These are phyloP conservation scores for Ctenomys sociabilis DNA, from an alignment of 2,113 vertebrate genomes.

Conservation along the genomic window DNA sequence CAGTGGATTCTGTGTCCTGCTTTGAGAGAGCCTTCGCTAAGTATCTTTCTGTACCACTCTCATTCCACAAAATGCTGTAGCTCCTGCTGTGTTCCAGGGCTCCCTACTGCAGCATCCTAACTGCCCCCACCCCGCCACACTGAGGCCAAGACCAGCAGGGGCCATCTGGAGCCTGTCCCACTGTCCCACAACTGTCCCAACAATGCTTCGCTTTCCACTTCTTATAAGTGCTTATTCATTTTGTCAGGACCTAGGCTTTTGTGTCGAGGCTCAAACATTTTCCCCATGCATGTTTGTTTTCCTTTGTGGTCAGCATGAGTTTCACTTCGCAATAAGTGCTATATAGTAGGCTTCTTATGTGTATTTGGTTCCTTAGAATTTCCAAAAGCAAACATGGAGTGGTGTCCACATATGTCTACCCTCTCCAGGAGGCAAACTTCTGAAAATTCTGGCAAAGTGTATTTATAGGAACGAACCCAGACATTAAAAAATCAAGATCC, in stretches of 20 bases:
- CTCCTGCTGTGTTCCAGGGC: neutral
- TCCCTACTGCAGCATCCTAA: neutral
- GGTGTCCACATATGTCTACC: neutral
- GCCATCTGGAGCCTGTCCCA: neutral
- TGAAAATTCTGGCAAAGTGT: constrained; percentile 4
- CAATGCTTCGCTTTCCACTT: neutral
- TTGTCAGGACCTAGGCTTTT: neutral
- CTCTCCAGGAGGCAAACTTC: neutral
- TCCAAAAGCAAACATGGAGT: neutral
- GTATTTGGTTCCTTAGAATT: constrained; percentile 20
- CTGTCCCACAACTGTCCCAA: neutral
- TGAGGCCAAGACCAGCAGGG: neutral
- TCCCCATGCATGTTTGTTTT: neutral
- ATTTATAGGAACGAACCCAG: neutral
- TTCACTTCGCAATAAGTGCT: neutral
- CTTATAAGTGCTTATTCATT: neutral
- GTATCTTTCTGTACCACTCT: neutral
- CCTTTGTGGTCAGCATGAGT: neutral
- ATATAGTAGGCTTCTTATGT: neutral
- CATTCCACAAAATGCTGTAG: neutral
- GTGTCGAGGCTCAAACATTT: neutral
- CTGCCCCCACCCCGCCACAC: neutral
- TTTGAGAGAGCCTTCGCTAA: neutral
- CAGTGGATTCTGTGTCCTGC: neutral
- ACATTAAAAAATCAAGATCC: neutral